phyloP scores from a whole-genome alignment of 2,888 invertebrate species.

The Netelia fuscicornis region DNA sequence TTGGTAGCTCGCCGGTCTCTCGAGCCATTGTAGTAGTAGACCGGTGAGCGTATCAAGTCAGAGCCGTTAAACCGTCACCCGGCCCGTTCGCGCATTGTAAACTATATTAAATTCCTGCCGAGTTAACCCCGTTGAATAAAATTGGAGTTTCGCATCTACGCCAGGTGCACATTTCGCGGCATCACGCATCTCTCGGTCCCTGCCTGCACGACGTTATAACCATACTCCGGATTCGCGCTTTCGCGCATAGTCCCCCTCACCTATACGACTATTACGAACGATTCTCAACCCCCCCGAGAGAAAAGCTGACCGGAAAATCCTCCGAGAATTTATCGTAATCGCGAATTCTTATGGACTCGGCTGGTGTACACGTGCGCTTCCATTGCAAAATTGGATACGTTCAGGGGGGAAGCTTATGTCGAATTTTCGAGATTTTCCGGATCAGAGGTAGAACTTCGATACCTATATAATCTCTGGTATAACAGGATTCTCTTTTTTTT shows the following conservation, averaged over 20 bases:
- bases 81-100: conserved; percentile 70
- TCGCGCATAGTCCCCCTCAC: conserved; percentile 13
- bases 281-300: conserved; percentile 26
- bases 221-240: conserved; percentile 29
- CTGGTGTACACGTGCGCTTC: background rate
- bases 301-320: conserved; percentile 27
- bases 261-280: conserved; percentile 35
- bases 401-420: background rate
- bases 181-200: conserved; percentile 1
- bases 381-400: background rate
- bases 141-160: conserved; percentile 53
- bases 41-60: conserved; percentile 50
- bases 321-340: conserved; percentile 46
- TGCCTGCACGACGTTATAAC: conserved; percentile 27
- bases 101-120: conserved; percentile 74
- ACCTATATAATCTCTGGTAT: too few species aligned
- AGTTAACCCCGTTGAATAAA: conserved; percentile 70
- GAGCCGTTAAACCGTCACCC: conserved; percentile 66
- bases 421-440: background rate
- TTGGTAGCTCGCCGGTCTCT: conserved; percentile 34
- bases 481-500: too few species aligned
- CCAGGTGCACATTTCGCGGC: conserved; percentile 29
- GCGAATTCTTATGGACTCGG: conserved; percentile 23
- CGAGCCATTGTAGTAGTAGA: conserved; percentile 50
- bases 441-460: background rate